A percentile compares a stretch with the other conserved stretches of the same genome.
Evolutionary conservation across 2,888 invertebrate species (phyloP).

Genomic region (Eudasyphora cyanicolor): DNA sequence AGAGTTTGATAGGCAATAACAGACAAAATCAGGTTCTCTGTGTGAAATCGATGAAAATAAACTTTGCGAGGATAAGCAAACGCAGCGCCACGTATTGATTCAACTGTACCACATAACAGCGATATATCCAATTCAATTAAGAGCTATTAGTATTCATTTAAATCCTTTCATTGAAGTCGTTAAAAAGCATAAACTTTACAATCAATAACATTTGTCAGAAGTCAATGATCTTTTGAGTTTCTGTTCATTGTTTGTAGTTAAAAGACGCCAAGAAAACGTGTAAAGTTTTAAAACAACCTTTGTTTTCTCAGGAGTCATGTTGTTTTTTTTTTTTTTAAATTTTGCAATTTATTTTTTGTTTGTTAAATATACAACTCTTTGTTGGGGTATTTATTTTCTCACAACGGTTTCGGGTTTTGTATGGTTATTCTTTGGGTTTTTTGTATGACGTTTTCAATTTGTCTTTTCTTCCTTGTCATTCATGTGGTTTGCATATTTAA

Average conservation of each 20-base stretch:
- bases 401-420: background rate
- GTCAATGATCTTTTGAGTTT: slow-evolving; percentile 54
- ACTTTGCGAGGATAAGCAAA: no score
- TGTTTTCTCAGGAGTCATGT: slow-evolving; percentile 10
- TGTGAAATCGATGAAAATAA: no score
- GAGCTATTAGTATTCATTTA: background rate
- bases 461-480: slow-evolving; percentile 3
- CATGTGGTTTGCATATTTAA: slow-evolving; percentile 59
- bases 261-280: background rate
- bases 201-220: slow-evolving; percentile 31
- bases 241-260: background rate
- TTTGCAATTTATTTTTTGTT: slow-evolving; percentile 3
- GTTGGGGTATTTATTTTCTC: background rate
- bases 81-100: no score
- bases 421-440: slow-evolving; percentile 10
- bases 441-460: background rate
- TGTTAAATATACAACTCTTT: slow-evolving; percentile 24
- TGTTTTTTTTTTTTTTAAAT: background rate
- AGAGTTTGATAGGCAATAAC: no score
- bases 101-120: no score
- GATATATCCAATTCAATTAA: background rate
- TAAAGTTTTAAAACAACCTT: background rate
- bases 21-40: no score
- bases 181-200: background rate
- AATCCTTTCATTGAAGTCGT: background rate